phyloP scores from a whole-genome alignment of 30 jellyfish, hydroid and myxozoan genomes.

The Hydra vulgaris region DNA sequence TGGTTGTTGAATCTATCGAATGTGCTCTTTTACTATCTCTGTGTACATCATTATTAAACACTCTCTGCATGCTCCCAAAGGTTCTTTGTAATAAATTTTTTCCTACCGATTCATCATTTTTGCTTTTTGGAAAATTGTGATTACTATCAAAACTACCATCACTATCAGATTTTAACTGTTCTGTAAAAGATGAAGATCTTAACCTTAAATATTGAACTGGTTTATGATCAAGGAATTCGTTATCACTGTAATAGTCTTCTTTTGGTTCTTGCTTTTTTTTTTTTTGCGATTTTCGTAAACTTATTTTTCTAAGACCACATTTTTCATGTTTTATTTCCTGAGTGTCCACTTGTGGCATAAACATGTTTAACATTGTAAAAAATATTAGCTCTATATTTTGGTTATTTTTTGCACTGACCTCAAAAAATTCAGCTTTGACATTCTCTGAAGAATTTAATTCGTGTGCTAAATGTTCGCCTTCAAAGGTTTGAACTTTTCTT shows the following conservation, averaged over 20 bases:
- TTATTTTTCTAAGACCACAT: slow-evolving; percentile 5
- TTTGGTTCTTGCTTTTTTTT: slow-evolving; percentile 5
- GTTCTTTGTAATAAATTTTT: slow-evolving; percentile 8
- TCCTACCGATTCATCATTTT: neutral
- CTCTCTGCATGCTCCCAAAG: slow-evolving; percentile 26
- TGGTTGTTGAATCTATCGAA: neutral
- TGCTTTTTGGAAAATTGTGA: neutral
- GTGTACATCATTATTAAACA: slow-evolving; percentile 1
- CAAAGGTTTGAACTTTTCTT: slow-evolving; percentile 38
- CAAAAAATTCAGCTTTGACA: slow-evolving; percentile 64
- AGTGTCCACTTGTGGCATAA: slow-evolving; percentile 32
- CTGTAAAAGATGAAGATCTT: neutral
- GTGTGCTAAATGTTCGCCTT: slow-evolving; percentile 48
- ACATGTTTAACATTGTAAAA: slow-evolving; percentile 57
- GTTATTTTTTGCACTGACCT: slow-evolving; percentile 63
- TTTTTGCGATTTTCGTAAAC: slow-evolving; percentile 19
- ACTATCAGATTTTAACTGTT: neutral
- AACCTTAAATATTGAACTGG: neutral
- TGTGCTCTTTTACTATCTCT: neutral
- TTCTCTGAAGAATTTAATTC: slow-evolving; percentile 26
- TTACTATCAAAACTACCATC: slow-evolving; percentile 15
- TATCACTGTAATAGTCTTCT: neutral
- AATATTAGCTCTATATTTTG: slow-evolving; percentile 35
- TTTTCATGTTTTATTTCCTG: slow-evolving; percentile 6
- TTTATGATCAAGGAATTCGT: neutral